These are phyloP conservation scores for Athene noctua DNA, from an alignment of 2,113 vertebrate species.

Conservation along the genomic window DNA sequence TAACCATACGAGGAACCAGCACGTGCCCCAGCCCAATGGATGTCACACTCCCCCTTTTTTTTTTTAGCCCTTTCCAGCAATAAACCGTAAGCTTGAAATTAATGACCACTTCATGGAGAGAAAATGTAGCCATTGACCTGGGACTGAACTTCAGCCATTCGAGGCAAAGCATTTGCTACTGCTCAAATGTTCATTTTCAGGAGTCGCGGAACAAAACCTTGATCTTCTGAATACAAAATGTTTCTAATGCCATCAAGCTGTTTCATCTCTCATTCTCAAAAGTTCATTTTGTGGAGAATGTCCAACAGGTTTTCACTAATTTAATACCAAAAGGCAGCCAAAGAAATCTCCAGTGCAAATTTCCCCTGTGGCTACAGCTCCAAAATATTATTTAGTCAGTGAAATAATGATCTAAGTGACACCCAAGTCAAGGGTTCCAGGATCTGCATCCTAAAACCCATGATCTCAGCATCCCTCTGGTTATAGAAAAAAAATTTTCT, in stretches of 20 bases:
- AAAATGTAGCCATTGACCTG: conserved; percentile 38
- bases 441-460: not conserved
- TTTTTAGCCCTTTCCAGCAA: not conserved
- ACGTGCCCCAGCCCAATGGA: not conserved
- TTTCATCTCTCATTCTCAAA: not conserved
- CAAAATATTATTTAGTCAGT: not conserved
- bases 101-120: not conserved
- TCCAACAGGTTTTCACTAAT: not conserved
- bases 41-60: not conserved
- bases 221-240: not conserved
- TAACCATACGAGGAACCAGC: not conserved
- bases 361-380: fast-evolving
- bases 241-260: not conserved
- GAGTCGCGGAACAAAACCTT: not conserved
- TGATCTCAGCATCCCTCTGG: not conserved
- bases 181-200: conserved; percentile 9
- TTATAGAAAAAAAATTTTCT: not conserved
- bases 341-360: not conserved
- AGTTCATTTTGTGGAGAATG: not conserved
- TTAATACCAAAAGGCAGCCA: not conserved
- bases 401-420: not conserved
- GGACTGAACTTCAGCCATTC: conserved; percentile 29
- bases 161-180: not conserved
- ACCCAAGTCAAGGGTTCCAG: not conserved
- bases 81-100: not conserved